Evolutionary conservation across 2,797 vertebrate genomes (phyloP).

Genomic region (Eremophila alpestris): DNA sequence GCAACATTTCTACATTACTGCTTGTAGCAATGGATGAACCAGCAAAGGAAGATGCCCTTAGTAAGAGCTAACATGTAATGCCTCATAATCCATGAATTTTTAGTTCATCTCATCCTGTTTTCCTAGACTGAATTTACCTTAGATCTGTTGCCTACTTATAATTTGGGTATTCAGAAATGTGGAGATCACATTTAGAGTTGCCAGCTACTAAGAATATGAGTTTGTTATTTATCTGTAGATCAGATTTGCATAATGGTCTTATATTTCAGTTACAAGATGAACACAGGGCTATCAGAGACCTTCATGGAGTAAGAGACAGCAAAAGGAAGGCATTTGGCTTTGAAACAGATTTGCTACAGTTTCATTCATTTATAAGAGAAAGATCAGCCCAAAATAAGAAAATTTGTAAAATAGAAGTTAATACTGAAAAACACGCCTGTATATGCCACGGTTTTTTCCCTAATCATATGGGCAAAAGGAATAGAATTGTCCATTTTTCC

Average conservation of each 20-base stretch:
- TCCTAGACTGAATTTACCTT: neutral
- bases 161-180: neutral
- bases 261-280: neutral
- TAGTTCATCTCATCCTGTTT: neutral
- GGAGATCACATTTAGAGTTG: neutral
- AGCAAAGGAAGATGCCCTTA: neutral
- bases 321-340: neutral
- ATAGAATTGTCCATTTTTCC: neutral
- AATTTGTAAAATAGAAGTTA: neutral
- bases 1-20: neutral
- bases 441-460: neutral
- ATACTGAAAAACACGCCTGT: neutral
- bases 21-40: neutral
- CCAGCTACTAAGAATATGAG: neutral
- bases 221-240: neutral
- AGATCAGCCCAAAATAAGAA: neutral
- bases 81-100: neutral
- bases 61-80: neutral
- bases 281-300: neutral
- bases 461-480: neutral
- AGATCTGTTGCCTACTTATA: neutral
- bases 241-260: neutral
- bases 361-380: neutral
- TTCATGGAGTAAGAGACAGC: accelerated
- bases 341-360: neutral